Evolutionary conservation across 2,797 vertebrate genomes (phyloP), one percentile per base, ranked within the genome.

Genomic region (Sebastes alutus): DNA sequence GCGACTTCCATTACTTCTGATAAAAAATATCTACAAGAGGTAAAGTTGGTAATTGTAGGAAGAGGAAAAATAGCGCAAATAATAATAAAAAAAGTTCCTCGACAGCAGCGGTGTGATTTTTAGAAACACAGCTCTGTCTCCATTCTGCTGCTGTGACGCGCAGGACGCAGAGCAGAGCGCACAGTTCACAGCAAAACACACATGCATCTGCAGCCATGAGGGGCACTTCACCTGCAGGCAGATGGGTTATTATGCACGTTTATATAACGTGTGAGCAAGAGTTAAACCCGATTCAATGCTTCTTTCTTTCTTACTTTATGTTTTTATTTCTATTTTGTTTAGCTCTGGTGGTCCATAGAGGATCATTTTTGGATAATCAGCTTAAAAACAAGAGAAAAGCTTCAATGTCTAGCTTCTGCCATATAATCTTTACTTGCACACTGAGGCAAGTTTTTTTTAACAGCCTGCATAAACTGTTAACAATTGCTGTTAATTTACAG

Each of bases 101-200:
- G 63, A 75, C 56, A 77, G 88, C 92, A 78, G 91, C 93, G 91
- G 95, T 91, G 94, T 93, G 95, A 93, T 69, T 96, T 96, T 91
- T n/a, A 72, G 25, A 29, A 81, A 82, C 80, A 68, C 88, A 89
- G 94, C 93, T 94, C 94, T 74, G 95, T 90, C 90, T 93, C 91
- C 92, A 92, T 95, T 88, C 85, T 81, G 92, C 87, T 64, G 89
- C 93, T 77, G 90, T 81, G 92, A 91, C 84, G 87, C 88, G 85
- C 89, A 77, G 84, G 30, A 76, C 80, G 71, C 85, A 88, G 85
- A 84, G 81, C 82, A 7, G 61, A 67, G 90, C 91, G 52, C 82
- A 68, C 80, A 65, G 46, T 42, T 22, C 72, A 72, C 74, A 54
- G 84, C 80, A 61, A 33, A 67, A 56, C 84, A 56, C 84, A 74